Evolutionary conservation across 1,140 invertebrate species (phyloP), one percentile per base, ranked within the genome.

Genomic region (Drosophila arizonae): DNA sequence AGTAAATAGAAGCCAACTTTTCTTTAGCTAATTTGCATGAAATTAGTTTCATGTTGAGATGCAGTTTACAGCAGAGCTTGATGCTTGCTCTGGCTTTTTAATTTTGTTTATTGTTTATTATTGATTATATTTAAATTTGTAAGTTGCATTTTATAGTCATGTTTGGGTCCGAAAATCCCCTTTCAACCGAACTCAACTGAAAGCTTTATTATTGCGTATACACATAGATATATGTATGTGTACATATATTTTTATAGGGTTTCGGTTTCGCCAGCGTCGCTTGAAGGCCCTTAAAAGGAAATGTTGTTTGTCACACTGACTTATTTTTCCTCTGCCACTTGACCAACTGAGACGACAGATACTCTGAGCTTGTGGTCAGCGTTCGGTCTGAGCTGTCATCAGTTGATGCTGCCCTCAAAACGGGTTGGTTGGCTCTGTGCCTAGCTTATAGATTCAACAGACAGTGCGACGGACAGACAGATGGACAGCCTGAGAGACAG

Each of bases 301-400:
- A 71, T 79, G 77, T 88, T 87, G 84, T 87, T 86, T 86, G 82
- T 86, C 82, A 87, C 82, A 88, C 84, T 86, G 84, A 88, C 82
- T 88, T 76, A 87, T 77, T 87, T 86, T 77, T 69, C 66, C 78
- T 63, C 73, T 70, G 57, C 72, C 79, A 86, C 79, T 86, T 86
- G 82, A 86, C 82, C 82, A 86, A 86, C 79, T 87, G 55, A 67
- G 46, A 61, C 63, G 33, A 39, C 30, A 46, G 43, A 55, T 26
- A 24, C 52, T 24, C 33, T 15, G 52, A 9, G 8, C 46, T 57
- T 36, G 60, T 33, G 57, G 69, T 61, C 56, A 64, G 45, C 46
- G 48, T 33, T 15, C 48, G n/a, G 54, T 67, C 55, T 67, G 70
- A 55, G 56, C 41, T 72, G 70, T 67, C 63, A 67, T 60, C 70